Evolutionary conservation across 2,888 invertebrate genomes (phyloP), one percentile per base, ranked within the genome.

Genomic region (Leucania comma): DNA sequence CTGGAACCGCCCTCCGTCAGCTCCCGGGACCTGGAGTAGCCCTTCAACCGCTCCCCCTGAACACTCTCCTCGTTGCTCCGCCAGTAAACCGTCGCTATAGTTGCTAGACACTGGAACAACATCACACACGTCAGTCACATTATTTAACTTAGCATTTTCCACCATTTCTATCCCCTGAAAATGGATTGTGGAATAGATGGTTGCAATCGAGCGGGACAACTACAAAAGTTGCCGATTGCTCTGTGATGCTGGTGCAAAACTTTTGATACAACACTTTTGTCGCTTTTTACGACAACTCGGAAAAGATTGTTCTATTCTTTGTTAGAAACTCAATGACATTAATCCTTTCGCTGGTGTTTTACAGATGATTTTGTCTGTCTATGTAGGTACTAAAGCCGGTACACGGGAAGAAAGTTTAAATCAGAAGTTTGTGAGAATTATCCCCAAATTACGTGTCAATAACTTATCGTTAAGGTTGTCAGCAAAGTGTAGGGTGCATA

Each of bases 31-130:
- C 98, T 98, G 59, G 97, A 97, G 81, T 98, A 97, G 64, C 97
- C 97, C 89, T 97, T 97, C 87, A 97, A 97, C 86, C 97, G 96
- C 85, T 97, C 97, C 48, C 98, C 98, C 92, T 98, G 98, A 63
- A 98, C 98, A 88, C 98, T 98, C 91, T 98, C 98, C 92, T 98
- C 98, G 93, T 98, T 98, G 91, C 98, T 98, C 85, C 98, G 97
- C 97, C 98, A 98, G 94, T 98, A 98, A 57, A 98, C 97, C 50
- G 98, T 98, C 69, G 98, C 98, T 93, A 98, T 98, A 86, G 98
- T 98, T 74, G 98, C 98, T 91, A 98, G 96, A 96, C 98, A 98
- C 97, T 97, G 93, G 29, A 93, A 91, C 80, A 86, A 81, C 50
- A 26, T 53, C 10, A 72, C 29, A 59, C 0, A 53, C 14, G 29